These are phyloP conservation scores for Uloborus diversus DNA, from an alignment of 1,140 invertebrate genomes.

Conservation along the genomic window DNA sequence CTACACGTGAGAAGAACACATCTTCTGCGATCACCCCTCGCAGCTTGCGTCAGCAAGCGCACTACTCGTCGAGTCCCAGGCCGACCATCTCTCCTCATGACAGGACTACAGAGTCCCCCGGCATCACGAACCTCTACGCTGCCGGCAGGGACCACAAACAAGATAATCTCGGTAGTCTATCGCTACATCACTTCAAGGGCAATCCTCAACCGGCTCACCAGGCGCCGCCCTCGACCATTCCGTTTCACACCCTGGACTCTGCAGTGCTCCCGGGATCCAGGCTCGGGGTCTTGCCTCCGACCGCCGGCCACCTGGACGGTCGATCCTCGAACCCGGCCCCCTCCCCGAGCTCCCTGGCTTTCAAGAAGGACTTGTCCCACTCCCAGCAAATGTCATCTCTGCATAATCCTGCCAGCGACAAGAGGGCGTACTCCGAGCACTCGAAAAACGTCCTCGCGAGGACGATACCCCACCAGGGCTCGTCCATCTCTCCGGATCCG, in stretches of 20 bases:
- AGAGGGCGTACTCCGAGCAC: slow-evolving; percentile 2
- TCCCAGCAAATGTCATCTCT: slow-evolving; percentile 11
- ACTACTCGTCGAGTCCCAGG: slow-evolving; percentile 53
- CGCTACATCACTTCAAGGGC: slow-evolving; percentile 31
- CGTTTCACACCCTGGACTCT: slow-evolving; percentile 16
- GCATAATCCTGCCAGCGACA: slow-evolving; percentile 27
- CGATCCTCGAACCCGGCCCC: slow-evolving; percentile 42
- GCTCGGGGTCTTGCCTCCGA: slow-evolving; percentile 10
- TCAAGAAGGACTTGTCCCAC: slow-evolving; percentile 18
- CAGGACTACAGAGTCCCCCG: slow-evolving; percentile 75
- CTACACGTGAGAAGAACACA: slow-evolving; percentile 2
- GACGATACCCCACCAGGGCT: slow-evolving; percentile 31
- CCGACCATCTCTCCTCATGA: slow-evolving; percentile 69
- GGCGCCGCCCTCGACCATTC: slow-evolving; percentile 55
- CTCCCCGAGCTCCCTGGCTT: slow-evolving; percentile 23
- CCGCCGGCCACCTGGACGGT: slow-evolving; percentile 39
- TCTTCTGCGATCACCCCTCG: slow-evolving; percentile 57
- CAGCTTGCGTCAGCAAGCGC: slow-evolving; percentile 35
- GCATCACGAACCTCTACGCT: slow-evolving; percentile 75
- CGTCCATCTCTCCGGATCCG: slow-evolving; percentile 51
- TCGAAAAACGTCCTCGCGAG: slow-evolving; percentile 26
- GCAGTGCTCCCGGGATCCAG: slow-evolving; percentile 12
- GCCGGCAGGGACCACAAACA: slow-evolving; percentile 28
- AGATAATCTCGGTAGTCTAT: not conserved
- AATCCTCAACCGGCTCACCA: slow-evolving; percentile 56